Evolutionary conservation across 2,888 invertebrate genomes (phyloP).

Genomic region (Sympetrum striolatum): DNA sequence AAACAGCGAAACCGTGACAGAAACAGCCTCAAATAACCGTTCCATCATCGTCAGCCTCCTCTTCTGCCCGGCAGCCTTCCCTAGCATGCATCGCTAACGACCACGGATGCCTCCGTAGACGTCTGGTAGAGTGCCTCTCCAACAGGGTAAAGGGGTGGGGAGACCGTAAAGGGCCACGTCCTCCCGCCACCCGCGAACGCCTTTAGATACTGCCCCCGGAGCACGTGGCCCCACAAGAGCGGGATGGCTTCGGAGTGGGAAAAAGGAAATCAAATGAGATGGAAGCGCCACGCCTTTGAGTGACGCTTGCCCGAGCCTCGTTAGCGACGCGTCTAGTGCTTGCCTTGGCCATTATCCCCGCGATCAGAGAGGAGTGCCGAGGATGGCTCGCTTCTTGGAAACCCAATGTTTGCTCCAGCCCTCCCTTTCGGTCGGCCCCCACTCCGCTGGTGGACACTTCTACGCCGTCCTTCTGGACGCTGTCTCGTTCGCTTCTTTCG

Average conservation of each 20-base stretch:
- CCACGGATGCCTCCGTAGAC: no score
- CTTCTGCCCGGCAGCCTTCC: no score
- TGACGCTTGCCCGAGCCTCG: neutral
- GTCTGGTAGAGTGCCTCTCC: no score
- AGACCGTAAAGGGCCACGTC: no score
- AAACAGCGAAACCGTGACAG: no score
- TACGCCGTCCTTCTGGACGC: no score
- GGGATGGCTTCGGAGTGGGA: neutral
- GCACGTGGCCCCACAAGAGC: neutral
- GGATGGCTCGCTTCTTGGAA: neutral
- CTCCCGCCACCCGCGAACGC: neutral
- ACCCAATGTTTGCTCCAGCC: neutral
- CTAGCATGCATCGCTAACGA: no score
- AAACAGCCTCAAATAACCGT: no score
- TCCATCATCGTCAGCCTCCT: no score
- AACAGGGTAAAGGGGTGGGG: no score
- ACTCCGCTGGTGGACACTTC: neutral
- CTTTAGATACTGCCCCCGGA: neutral
- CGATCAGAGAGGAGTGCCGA: neutral
- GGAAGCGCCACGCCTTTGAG: neutral
- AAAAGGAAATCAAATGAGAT: neutral
- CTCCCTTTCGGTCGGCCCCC: neutral
- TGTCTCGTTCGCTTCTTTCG: no score
- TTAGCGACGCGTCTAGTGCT: neutral
- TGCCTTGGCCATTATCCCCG: neutral